phyloP scores from a whole-genome alignment of 2,113 vertebrate genomes.

The Malaclemys terrapin region DNA sequence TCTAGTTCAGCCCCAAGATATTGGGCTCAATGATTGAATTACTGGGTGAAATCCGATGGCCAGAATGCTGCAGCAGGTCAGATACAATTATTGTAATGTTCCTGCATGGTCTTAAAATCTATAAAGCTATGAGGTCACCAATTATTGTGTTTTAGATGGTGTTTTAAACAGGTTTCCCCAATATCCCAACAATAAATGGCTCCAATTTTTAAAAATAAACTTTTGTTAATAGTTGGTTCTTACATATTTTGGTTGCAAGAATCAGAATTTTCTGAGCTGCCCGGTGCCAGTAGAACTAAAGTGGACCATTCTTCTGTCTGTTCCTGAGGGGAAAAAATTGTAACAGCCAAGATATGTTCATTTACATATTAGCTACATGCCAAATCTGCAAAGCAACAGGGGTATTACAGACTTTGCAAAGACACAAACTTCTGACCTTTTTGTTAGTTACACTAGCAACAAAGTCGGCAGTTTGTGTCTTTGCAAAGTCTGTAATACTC shows the following conservation, averaged over 20 bases:
- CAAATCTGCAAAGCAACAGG: neutral
- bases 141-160: slow-evolving; percentile 13
- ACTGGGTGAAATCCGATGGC: neutral
- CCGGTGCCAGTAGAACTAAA: neutral
- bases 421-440: neutral
- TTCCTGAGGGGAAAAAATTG: accelerated
- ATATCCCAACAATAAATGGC: neutral
- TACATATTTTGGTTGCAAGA: neutral
- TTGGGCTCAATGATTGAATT: neutral
- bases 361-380: neutral
- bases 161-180: slow-evolving; percentile 18
- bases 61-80: neutral
- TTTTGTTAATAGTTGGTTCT: neutral
- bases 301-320: neutral
- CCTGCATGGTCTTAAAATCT: neutral
- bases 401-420: neutral
- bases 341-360: neutral
- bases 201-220: neutral
- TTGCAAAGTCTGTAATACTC: neutral
- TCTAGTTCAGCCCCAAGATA: accelerated
- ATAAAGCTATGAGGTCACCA: slow-evolving; percentile 32
- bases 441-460: neutral
- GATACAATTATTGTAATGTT: neutral
- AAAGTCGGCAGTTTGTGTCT: no score
- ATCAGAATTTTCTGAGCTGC: neutral